Conservation (phyloP, 2,888 invertebrate genomes). For the Polyploca ridens region DNA sequence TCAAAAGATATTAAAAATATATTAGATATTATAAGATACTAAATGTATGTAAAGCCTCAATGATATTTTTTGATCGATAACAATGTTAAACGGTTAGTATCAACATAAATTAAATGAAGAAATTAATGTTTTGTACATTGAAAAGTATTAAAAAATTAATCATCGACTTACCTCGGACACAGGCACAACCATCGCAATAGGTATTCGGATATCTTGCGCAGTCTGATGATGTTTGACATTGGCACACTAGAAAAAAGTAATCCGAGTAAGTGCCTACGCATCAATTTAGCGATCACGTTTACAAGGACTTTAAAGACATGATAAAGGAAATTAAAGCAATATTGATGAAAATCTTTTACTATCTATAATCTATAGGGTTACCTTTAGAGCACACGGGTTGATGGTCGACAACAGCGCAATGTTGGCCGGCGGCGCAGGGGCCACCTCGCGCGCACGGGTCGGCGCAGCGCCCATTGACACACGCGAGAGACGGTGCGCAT, state of each 20-base stretch:
- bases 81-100: too few species aligned
- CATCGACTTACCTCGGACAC: conserved; percentile 84
- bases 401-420: conserved; percentile 93
- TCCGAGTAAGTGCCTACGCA: conserved; percentile 10
- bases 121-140: neutral
- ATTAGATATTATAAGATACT: too few species aligned
- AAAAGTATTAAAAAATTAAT: neutral
- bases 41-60: too few species aligned
- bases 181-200: conserved; percentile 89
- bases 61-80: too few species aligned
- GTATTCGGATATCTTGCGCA: conserved; percentile 84
- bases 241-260: conserved; percentile 82
- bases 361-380: conserved; percentile 28
- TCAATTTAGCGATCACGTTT: neutral
- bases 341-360: neutral
- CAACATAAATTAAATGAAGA: too few species aligned
- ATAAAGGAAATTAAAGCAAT: neutral
- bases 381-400: conserved; percentile 93
- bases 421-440: conserved; percentile 90
- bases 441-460: conserved; percentile 91
- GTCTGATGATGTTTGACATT: conserved; percentile 88
- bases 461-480: conserved; percentile 90
- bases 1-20: too few species aligned
- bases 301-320: neutral
- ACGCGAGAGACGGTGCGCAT: conserved; percentile 91